Conservation (phyloP, 2,113 vertebrate species). For the Oncorhynchus mykiss region DNA sequence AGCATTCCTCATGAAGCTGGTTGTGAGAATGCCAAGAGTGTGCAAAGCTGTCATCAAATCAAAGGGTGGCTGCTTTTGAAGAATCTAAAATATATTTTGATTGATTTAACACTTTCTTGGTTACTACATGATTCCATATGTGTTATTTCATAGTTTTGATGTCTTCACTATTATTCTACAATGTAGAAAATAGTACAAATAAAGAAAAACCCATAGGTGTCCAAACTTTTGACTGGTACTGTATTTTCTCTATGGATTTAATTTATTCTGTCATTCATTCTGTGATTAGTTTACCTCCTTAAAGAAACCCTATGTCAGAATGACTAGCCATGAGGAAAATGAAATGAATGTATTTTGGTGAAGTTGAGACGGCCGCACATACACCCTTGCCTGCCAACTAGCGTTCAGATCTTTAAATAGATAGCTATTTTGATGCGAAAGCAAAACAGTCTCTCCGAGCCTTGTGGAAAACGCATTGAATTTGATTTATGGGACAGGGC, state of each 20-base stretch:
- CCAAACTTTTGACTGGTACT: no score
- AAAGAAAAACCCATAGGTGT: no score
- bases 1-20: no score
- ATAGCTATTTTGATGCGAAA: constrained; percentile 55
- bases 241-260: not conserved
- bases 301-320: not conserved
- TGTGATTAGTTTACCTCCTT: not conserved
- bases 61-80: no score
- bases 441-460: constrained; percentile 26
- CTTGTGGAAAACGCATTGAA: constrained; percentile 2
- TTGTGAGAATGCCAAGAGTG: no score
- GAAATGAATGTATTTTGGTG: not conserved
- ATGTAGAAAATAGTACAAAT: no score
- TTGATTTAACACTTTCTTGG: no score
- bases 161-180: no score
- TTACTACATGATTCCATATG: no score
- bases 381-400: constrained; percentile 14
- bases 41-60: no score
- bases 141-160: no score
- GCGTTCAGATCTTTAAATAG: constrained; percentile 66
- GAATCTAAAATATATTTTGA: no score
- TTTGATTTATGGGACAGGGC: constrained; percentile 40
- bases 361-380: constrained; percentile 13
- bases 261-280: not conserved
- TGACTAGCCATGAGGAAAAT: not conserved